Base-by-base conservation (phyloP, 1,140 invertebrate species). In the Mizuhopecten yessoensis region DNA sequence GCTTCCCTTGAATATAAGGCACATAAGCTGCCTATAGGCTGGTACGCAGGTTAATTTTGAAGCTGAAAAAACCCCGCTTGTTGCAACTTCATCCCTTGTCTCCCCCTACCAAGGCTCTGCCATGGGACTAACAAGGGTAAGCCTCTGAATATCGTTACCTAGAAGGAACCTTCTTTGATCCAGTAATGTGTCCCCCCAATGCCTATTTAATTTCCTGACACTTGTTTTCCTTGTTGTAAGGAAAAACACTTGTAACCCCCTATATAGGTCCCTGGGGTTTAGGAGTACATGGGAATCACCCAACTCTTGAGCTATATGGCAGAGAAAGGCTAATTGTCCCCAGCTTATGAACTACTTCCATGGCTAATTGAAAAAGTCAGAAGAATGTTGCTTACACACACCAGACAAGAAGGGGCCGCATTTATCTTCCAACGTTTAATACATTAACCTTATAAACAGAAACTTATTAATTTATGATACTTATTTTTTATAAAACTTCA, bases 311-410 rank as follows among this genome's bases (percentile, higher is more conserved):
- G n/a, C 57, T 75, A 1, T 75, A 29, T 75, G n/a, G 57, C 57
- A 75, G 57, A 75, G 57, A 75, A 75, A 75, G 57, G 57, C 57
- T 75, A 75, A 75, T 75, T 75, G 57, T 75, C 57, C 57, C 57
- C 57, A 75, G 23, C 57, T 75, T 75, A 75, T 75, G 17, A 75
- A 75, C 23, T 29, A 5, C 57, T 75, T 29, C 57, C 57, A 75
- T 29, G 11, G 57, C 57, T 75, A 75, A 75, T 75, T 75, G 57
- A 75, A 75, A 75, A 75, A 75, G 57, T 75, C 57, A 75, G 57
- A 75, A 29, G 57, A 75, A 75, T 75, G 57, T n/a, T 29, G 57
- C 57, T 7, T 75, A 75, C n/a, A 75, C 17, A 29, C 23, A 75
- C 57, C 57, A 75, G 57, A n/a, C 15, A 29, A 75, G n/a, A 75